A percentile compares a stretch with the other conserved stretches of the same genome.
Evolutionary conservation across 2,888 invertebrate species (phyloP).

Genomic region (Drosophila hamatofila): DNA sequence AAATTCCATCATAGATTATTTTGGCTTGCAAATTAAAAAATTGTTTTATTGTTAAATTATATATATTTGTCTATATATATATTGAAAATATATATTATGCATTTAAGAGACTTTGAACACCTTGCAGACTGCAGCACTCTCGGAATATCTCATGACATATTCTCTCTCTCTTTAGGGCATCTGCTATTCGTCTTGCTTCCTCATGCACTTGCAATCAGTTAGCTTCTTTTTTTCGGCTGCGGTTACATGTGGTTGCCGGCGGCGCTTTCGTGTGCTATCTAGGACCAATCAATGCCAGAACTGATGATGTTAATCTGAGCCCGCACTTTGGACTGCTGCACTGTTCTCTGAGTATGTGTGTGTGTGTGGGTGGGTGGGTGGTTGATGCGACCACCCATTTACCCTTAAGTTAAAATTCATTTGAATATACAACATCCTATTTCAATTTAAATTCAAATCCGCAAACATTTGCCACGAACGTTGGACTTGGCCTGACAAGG

Average conservation of each 20-base stretch:
- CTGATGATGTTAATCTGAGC: constrained; percentile 83
- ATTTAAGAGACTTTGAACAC: too few species aligned
- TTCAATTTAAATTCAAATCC: constrained; percentile 85
- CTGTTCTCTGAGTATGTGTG: constrained; percentile 9
- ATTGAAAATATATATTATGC: too few species aligned
- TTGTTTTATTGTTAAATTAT: too few species aligned
- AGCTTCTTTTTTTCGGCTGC: constrained; percentile 51
- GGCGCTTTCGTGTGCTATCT: constrained; percentile 73
- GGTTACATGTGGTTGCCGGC: constrained; percentile 63
- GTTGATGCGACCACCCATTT: constrained; percentile 48
- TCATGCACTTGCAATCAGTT: constrained; percentile 17
- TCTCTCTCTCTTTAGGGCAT: constrained; percentile 15
- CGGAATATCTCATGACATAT: too few species aligned
- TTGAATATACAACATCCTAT: constrained; percentile 83
- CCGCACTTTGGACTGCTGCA: constrained; percentile 42
- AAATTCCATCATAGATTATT: too few species aligned
- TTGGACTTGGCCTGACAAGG: constrained; percentile 66
- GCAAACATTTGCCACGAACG: constrained; percentile 80
- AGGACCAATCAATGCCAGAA: constrained; percentile 83
- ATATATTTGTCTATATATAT: too few species aligned
- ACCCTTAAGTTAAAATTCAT: constrained; percentile 84
- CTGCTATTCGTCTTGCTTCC: not conserved
- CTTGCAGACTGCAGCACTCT: too few species aligned
- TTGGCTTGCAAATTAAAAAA: too few species aligned
- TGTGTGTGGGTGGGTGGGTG: not conserved